Evolutionary conservation across 2,797 vertebrate genomes (phyloP).

Genomic region (Coregonus ussuriensis): DNA sequence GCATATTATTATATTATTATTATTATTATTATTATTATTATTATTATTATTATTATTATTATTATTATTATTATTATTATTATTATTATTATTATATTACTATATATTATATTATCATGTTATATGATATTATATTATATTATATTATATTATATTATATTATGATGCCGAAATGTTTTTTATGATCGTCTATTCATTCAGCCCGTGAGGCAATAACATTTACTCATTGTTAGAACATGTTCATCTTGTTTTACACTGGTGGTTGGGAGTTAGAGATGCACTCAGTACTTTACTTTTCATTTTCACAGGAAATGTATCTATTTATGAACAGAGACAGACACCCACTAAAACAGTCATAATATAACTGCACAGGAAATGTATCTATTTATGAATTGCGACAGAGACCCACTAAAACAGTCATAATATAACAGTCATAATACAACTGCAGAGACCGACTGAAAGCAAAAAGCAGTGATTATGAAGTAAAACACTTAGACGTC

Average conservation of each 20-base stretch:
- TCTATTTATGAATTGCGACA: not conserved
- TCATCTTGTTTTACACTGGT: not conserved
- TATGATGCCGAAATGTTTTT: not conserved
- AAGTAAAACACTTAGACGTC: not conserved
- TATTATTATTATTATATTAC: not conserved
- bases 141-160: too few species aligned
- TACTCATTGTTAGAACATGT: not conserved
- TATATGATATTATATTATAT: too few species aligned
- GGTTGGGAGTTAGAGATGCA: not conserved
- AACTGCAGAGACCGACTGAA: not conserved
- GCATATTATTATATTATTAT: not conserved
- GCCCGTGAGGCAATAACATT: not conserved
- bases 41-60: not conserved
- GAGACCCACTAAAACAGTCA: too few species aligned
- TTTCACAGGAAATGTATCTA: not conserved
- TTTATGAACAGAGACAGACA: not conserved
- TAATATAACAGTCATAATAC: too few species aligned
- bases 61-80: not conserved
- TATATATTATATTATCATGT: too few species aligned
- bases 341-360: not conserved
- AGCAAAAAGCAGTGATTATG: not conserved
- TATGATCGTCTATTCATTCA: not conserved
- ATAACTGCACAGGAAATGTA: not conserved
- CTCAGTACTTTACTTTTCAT: not conserved
- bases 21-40: too few species aligned